Conservation (phyloP, 2,113 vertebrate species). For the Phodopus roborovskii region DNA sequence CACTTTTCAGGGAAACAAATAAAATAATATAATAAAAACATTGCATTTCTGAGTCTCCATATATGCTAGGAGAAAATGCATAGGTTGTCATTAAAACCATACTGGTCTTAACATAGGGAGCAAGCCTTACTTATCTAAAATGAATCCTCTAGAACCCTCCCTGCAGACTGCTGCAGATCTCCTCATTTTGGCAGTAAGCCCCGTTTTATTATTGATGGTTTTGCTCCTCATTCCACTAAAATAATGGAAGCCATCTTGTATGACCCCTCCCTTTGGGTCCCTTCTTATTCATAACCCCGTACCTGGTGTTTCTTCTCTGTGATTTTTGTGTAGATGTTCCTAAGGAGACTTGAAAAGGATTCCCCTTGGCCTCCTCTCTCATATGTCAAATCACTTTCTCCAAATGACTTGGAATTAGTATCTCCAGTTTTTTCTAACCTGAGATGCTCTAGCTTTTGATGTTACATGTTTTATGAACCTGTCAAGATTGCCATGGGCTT, state of each 20-base stretch:
- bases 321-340: not conserved
- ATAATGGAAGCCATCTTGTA: not conserved
- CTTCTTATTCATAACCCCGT: not conserved
- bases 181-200: not conserved
- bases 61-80: not conserved
- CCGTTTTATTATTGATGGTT: not conserved
- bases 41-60: not conserved
- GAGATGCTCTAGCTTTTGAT: not conserved
- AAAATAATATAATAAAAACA: not conserved
- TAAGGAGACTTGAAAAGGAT: not conserved
- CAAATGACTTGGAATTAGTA: not conserved
- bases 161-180: not conserved
- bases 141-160: not conserved
- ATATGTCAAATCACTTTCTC: not conserved
- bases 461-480: not conserved
- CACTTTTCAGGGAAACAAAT: not conserved
- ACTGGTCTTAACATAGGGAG: not conserved
- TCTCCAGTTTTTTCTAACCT: not conserved
- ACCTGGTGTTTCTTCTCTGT: conserved; percentile 4
- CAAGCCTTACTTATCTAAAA: not conserved
- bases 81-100: not conserved
- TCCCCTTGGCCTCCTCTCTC: not conserved
- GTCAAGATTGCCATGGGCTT: not conserved
- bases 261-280: not conserved
- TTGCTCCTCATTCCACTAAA: not conserved